A percentile compares a stretch with the other conserved stretches of the same genome.
These are phyloP conservation scores for Neomorphus geoffroyi DNA, from an alignment of 2,797 vertebrate genomes.

Conservation along the genomic window DNA sequence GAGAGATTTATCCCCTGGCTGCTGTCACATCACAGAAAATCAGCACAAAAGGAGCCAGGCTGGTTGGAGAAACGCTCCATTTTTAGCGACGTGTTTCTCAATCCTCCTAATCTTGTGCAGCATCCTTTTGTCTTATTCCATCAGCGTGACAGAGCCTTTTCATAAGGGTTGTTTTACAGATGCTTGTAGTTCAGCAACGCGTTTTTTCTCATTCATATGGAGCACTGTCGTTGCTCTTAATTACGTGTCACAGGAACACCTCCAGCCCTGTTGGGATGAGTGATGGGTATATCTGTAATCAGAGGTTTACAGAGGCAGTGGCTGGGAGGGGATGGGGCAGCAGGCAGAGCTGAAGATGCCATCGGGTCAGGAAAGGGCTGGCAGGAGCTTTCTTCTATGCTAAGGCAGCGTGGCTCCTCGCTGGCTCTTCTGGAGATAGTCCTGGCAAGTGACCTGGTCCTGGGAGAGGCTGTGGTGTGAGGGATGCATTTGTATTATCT, in stretches of 20 bases:
- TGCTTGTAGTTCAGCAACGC: accelerated
- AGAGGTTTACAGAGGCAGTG: background rate
- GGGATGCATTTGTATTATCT: accelerated
- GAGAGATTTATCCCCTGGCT: background rate
- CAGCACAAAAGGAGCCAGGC: background rate
- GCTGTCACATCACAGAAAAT: background rate
- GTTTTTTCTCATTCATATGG: background rate
- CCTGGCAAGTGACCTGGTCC: background rate
- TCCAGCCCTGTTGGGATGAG: background rate
- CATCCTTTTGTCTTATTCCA: conserved; percentile 34
- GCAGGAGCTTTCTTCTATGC: too few species aligned
- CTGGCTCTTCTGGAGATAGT: background rate
- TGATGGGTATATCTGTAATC: background rate
- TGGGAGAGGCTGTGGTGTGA: background rate
- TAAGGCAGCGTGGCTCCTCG: background rate
- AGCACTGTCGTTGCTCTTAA: accelerated
- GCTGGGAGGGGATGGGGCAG: background rate
- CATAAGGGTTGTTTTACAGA: background rate
- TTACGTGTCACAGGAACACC: background rate
- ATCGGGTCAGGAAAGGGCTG: background rate
- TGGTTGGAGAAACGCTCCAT: accelerated
- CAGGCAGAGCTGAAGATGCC: background rate
- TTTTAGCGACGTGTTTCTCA: conserved; percentile 1
- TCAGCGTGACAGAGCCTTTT: conserved; percentile 35
- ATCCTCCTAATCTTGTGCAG: background rate